phyloP scores from a whole-genome alignment of 2,113 vertebrate genomes.

The Istiophorus platypterus region DNA sequence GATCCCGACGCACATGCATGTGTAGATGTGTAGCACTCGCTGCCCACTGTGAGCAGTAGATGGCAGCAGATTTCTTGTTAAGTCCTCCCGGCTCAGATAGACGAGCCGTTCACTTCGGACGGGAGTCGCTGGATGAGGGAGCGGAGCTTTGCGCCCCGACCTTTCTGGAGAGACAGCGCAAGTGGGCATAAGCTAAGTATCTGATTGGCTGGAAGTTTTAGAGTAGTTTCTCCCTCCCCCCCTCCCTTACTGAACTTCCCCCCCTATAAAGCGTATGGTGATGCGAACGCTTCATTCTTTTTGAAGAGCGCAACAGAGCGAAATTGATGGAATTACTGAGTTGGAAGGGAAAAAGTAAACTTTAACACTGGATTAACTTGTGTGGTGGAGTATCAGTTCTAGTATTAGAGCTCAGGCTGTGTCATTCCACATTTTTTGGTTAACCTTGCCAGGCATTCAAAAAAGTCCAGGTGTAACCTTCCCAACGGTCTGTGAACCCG shows the following conservation, averaged over 20 bases:
- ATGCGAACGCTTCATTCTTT: slow-evolving; percentile 40
- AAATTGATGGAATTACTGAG: slow-evolving; percentile 53
- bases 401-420: not conserved
- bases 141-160: slow-evolving; percentile 1
- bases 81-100: too few relatives aligned
- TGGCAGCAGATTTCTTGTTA: slow-evolving; percentile 60
- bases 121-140: not conserved
- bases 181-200: not conserved
- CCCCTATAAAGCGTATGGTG: slow-evolving; percentile 69
- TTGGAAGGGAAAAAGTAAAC: slow-evolving; percentile 2
- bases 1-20: not conserved
- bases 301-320: slow-evolving; percentile 2
- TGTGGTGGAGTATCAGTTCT: slow-evolving; percentile 23
- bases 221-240: not conserved
- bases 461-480: slow-evolving; percentile 5
- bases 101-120: too few relatives aligned
- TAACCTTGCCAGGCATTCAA: not conserved
- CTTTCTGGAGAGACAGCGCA: slow-evolving; percentile 1
- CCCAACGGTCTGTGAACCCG: slow-evolving; percentile 22
- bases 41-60: slow-evolving; percentile 50
- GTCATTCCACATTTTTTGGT: not conserved
- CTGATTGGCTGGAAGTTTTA: slow-evolving; percentile 78
- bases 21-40: too few relatives aligned
- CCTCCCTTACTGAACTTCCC: not conserved
- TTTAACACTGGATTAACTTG: slow-evolving; percentile 62